Evolutionary conservation across 2,888 invertebrate genomes (phyloP), one percentile per base, ranked within the genome.

Genomic region (Drosophila ezoana): DNA sequence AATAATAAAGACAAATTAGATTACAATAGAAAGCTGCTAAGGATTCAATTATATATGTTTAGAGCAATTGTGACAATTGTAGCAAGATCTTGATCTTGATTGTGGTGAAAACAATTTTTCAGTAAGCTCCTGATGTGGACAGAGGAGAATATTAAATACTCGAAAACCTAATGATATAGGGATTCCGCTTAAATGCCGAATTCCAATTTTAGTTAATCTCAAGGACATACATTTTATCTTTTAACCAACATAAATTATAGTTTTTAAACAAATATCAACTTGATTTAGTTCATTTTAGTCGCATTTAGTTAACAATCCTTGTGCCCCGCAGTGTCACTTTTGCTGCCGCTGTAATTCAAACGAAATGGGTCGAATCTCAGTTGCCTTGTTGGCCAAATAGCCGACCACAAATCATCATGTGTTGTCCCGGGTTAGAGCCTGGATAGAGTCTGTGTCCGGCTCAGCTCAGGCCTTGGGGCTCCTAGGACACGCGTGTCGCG

Each of bases 321-420:
- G 13, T 4, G 47, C 40, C n/a, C 16, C 20, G 6, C 0, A 16
- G n/a, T 38, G 53, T 16, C 51, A n/a, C 11, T 57, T 56, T 57
- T 52, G 2, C 41, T 37, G 11, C 9, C 52, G 56, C 54, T 43
- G 59, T 68, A 49, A 59, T 43, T 54, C 53, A 63, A 51, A 65
- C 35, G 48, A 53, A 62, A 63, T 43, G 45, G 51, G 33, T 37
- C 37, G 72, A 76, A 79, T 73, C 75, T 63, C 58, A 48, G 66
- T 63, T 66, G 82, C 63, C 79, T 76, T 76, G 69, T 67, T 83
- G 87, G 43, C 64, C 60, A 70, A 71, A 72, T 59, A 53, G 66
- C 41, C 51, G 35, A 28, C 69, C 82, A 81, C 86, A 82, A 82
- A 85, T 82, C 88, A 79, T 81, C 88, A 79, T 81, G 53, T 44